Evolutionary conservation across 2,888 invertebrate species (phyloP).

Genomic region (Fissipunctia ypsillon): DNA sequence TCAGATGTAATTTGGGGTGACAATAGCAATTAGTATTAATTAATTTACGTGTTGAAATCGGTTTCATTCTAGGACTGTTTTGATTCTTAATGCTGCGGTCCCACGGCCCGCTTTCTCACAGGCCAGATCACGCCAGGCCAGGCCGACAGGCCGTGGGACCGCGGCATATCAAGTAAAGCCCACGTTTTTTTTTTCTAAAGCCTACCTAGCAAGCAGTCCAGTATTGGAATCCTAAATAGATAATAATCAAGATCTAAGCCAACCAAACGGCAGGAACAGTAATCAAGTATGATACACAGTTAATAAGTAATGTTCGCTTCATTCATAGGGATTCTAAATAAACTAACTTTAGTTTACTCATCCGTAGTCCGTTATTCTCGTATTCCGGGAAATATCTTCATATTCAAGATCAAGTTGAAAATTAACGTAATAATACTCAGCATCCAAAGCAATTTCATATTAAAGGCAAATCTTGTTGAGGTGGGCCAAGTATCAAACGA

Average conservation of each 20-base stretch:
- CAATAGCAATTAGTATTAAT: not conserved
- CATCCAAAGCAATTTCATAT: slow-evolving; percentile 35
- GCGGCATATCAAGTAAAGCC: no score
- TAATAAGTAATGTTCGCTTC: not conserved
- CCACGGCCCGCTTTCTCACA: no score
- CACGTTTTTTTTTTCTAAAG: no score
- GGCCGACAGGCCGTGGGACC: no score
- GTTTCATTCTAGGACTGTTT: not conserved
- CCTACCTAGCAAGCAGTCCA: not conserved
- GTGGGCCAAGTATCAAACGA: slow-evolving; percentile 28
- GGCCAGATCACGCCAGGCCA: no score
- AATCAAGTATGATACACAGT: not conserved
- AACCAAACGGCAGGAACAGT: no score
- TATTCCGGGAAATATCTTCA: not conserved
- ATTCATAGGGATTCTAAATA: not conserved
- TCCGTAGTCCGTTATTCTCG: not conserved
- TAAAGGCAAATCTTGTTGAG: slow-evolving; percentile 33
- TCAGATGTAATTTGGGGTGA: not conserved
- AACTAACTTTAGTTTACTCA: not conserved
- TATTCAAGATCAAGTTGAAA: not conserved
- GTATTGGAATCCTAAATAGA: not conserved
- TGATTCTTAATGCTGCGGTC: no score
- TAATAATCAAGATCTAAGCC: not conserved
- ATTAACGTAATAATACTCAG: slow-evolving; percentile 9
- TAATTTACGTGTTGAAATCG: not conserved